Base-by-base conservation (phyloP, 2,888 invertebrate genomes). In the Diploptera punctata region DNA sequence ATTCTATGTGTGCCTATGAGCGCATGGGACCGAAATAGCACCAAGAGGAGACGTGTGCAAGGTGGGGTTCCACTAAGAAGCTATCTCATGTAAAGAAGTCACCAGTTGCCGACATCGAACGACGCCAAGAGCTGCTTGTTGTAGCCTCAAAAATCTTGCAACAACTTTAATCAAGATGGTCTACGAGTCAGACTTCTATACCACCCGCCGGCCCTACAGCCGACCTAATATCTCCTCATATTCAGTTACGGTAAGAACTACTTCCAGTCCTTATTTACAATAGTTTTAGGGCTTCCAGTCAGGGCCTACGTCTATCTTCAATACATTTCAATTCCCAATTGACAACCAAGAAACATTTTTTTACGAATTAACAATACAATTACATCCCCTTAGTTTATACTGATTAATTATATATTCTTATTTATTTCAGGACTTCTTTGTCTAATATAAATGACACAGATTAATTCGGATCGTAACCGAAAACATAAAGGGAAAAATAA, bases 131-230 rank as follows among this genome's bases (percentile, higher is more conserved):
- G 44, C 29, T 26, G 33, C 13, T 38, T 29, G 9, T 38, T 38
- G 44, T 44, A 13, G 13, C 29, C 19, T n/a, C 18, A 13, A 24
- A n/a, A 9, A n/a, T 49, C 29, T 54, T 7, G 31, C n/a, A 67
- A 18, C 43, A 49, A 18, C 38, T 61, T 9, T 21, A 82, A 76
- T 75, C 80, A 89, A 87, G 85, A 95, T 95, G 94, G 94, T 94
- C 86, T 94, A 94, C 91, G 93, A 94, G 87, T 92, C 93, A 88
- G 94, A 94, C 87, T 95, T 93, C 86, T 93, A 93, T 86, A 94
- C 94, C 81, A 93, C 92, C 84, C 91, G 94, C 86, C 91, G 94
- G 86, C 92, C 93, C 78, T 91, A 91, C 83, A 88, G 91, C 84
- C 86, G 93, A 85, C 91, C 90, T 75, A 76, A 76, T 67, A 83